Conservation (phyloP, 2,888 invertebrate species). For the Andrena camellia region DNA sequence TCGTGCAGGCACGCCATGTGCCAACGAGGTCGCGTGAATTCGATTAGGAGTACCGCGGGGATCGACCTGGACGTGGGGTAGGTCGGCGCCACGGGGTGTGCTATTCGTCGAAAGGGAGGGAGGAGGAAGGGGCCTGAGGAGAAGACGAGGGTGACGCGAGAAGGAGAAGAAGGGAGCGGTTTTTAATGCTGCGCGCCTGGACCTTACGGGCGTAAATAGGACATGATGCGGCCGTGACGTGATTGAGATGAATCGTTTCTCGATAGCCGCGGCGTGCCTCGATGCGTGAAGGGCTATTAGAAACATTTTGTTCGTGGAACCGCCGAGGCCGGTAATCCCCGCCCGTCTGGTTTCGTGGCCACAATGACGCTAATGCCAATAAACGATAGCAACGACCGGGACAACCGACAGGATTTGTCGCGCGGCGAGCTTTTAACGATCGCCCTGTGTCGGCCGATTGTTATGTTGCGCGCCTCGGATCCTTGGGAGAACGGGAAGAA, state of each 20-base stretch:
- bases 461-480: neutral
- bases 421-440: neutral
- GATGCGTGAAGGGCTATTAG: conserved; percentile 33
- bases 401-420: neutral
- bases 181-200: conserved; percentile 22
- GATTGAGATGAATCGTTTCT: conserved; percentile 63
- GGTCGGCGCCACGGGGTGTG: conserved; percentile 58
- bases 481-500: no score
- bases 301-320: conserved; percentile 31
- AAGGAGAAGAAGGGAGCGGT: conserved; percentile 41
- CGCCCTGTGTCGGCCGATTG: neutral
- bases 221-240: conserved; percentile 29
- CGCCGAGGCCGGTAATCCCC: conserved; percentile 27
- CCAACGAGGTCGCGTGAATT: conserved; percentile 51
- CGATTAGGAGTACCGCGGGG: conserved; percentile 58
- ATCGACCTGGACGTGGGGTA: neutral
- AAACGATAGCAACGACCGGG: conserved; percentile 8
- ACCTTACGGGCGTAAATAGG: conserved; percentile 31
- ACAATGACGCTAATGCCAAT: conserved; percentile 28
- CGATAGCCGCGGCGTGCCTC: conserved; percentile 44
- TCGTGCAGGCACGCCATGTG: conserved; percentile 40
- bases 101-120: conserved; percentile 17
- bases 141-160: conserved; percentile 17
- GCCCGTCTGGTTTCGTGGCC: neutral
- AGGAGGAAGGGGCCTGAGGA: neutral